Evolutionary conservation across 1,140 invertebrate species (phyloP), one percentile per base, ranked within the genome.

Genomic region (Anoplophora glabripennis): DNA sequence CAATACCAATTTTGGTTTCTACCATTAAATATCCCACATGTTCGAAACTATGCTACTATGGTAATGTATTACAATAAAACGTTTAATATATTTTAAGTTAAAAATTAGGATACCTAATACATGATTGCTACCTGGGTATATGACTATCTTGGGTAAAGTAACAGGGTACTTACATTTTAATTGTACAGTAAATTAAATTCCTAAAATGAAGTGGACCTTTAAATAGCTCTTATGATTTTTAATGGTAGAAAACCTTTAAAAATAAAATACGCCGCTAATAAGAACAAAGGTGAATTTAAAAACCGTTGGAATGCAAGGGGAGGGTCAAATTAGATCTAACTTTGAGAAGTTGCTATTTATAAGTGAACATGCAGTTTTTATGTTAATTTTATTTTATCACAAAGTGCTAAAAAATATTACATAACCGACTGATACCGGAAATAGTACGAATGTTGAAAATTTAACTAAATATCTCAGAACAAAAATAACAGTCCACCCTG

Each of bases 231-330:
- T 15, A 28, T 8, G 18, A 28, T 28, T 28, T 46, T 46, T 46
- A n/a, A n/a, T 15, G 11, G 28, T 7, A 46, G 44, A 15, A 46
- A 46, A 46, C 44, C 44, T 28, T 46, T 28, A 28, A 46, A 46
- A 46, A 21, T 11, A 15, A 17, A 18, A 46, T 17, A 46, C 44
- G 28, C 44, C n/a, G n/a, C 12, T 46, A 46, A 18, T 7, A 11
- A 34, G 36, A 53, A 59, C 45, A 57, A 44, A 45, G 33, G 36
- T 38, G 14, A 38, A 42, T 57, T 47, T 58, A 53, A 58, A 56
- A 57, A 57, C 60, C 60, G 60, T 62, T 62, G 60, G 60, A 57
- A 62, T 62, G 48, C 51, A 34, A 59, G 38, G 21, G 21, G 21
- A 28, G 21, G 21, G 21, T 28, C 21, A 28, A 28, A 28, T 28